These are phyloP conservation scores for Drosophila maculinotata DNA, from an alignment of 2,888 invertebrate species.

Conservation along the genomic window DNA sequence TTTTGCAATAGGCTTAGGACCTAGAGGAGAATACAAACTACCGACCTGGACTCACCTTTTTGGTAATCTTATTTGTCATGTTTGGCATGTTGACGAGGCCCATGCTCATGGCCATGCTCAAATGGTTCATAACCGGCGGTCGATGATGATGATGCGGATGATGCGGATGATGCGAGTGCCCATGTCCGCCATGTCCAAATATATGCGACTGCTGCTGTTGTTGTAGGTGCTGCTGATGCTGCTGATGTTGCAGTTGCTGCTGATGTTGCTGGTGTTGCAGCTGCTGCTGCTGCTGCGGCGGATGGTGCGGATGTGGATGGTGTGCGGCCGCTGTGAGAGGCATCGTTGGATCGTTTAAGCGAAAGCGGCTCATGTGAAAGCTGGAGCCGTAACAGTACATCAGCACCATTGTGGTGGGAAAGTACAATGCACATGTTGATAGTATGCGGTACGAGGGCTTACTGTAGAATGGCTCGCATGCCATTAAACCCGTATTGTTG, in stretches of 20 bases:
- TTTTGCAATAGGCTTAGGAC: background rate
- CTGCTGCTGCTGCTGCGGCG: conserved; percentile 51
- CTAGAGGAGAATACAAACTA: too few species aligned
- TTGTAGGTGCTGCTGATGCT: conserved; percentile 59
- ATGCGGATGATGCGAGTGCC: conserved; percentile 48
- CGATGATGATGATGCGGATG: conserved; percentile 64
- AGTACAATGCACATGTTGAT: conserved; percentile 94
- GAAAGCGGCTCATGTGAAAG: conserved; percentile 93
- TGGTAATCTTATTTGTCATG: conserved; percentile 82
- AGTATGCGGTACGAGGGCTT: conserved; percentile 90
- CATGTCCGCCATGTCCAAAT: conserved; percentile 64
- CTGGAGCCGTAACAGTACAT: conserved; percentile 97
- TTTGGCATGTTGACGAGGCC: conserved; percentile 79
- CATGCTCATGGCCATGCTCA: conserved; percentile 84
- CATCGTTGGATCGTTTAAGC: conserved; percentile 86
- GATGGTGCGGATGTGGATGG: conserved; percentile 81
- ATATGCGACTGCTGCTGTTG: conserved; percentile 66
- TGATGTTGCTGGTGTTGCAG: conserved; percentile 69
- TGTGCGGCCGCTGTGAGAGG: conserved; percentile 85
- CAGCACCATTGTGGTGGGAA: conserved; percentile 95
- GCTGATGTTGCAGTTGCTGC: conserved; percentile 71
- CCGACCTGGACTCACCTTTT: conserved; percentile 74
- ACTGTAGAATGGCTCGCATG: conserved; percentile 95
- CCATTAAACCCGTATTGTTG: conserved; percentile 93
- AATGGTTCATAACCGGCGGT: conserved; percentile 82